Percentiles rank a stretch among this genome's conserved stretches.
phyloP scores from a whole-genome alignment of 2,888 invertebrate genomes.

The Lasioglossum villosulum region DNA sequence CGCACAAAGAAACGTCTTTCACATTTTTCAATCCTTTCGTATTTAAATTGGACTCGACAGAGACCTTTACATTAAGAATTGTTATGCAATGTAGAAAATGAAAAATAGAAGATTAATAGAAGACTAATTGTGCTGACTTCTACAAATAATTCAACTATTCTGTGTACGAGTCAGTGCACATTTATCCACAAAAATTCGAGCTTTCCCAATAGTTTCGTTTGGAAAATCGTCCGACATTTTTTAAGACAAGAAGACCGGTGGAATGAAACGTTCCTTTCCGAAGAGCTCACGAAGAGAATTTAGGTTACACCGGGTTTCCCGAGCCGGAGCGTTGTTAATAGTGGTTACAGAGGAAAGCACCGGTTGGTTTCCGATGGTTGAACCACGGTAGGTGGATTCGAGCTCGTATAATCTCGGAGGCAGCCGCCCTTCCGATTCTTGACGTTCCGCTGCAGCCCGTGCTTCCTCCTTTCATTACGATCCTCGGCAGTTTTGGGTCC shows the following conservation, averaged over 20 bases:
- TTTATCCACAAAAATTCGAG: no score
- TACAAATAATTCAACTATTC: no score
- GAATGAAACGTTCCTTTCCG: not conserved
- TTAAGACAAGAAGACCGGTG: not conserved
- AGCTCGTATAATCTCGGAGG: conserved; percentile 65
- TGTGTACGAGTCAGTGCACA: no score
- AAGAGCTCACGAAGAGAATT: conserved; percentile 39
- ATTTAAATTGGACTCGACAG: not conserved
- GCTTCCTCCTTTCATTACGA: conserved; percentile 62
- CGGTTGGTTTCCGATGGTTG: conserved; percentile 44
- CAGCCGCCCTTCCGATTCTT: conserved; percentile 65
- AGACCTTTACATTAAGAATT: not conserved
- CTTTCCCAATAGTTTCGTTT: not conserved
- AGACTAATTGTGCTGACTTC: no score
- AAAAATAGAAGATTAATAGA: no score
- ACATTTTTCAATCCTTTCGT: not conserved
- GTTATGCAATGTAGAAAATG: no score
- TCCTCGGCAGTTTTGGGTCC: conserved; percentile 45
- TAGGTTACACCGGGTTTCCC: conserved; percentile 29
- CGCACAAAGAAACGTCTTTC: not conserved
- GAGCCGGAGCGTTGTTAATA: conserved; percentile 39
- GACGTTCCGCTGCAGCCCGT: conserved; percentile 46
- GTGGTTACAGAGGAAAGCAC: conserved; percentile 38
- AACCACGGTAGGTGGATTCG: conserved; percentile 21
- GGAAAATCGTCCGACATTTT: not conserved